Conservation (phyloP, 2,888 invertebrate species). For the Corbicula japonica region DNA sequence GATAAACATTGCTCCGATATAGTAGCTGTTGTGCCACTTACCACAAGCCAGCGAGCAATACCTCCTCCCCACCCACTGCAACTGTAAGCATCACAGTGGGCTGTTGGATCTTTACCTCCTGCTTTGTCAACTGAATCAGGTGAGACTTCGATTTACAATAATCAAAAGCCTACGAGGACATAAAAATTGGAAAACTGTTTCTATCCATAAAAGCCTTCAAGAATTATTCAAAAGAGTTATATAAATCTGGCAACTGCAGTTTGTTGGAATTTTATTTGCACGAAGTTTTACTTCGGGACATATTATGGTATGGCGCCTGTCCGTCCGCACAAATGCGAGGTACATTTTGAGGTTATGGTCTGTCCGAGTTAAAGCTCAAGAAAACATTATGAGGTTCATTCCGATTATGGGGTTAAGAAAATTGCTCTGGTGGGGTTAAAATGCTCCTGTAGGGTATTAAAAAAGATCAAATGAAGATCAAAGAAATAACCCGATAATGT, state of each 20-base stretch:
- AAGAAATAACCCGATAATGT: too few species aligned
- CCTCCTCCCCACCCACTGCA: conserved; percentile 2
- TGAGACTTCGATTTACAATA: neutral
- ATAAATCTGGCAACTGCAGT: conserved; percentile 5
- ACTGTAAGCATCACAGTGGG: conserved; percentile 9
- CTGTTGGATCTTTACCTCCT: conserved; percentile 4
- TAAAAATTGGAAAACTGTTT: conserved; percentile 6
- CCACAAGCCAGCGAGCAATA: conserved; percentile 7
- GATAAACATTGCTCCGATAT: conserved; percentile 3
- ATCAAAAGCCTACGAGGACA: conserved; percentile 9
- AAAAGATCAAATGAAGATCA: too few species aligned
- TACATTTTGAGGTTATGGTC: too few species aligned
- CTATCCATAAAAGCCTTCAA: conserved; percentile 7
- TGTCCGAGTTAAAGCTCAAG: too few species aligned
- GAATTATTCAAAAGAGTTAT: conserved; percentile 8
- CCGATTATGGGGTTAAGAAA: too few species aligned
- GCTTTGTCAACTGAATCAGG: conserved; percentile 6
- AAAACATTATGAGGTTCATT: too few species aligned
- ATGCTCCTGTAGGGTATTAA: too few species aligned
- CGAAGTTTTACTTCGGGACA: too few species aligned
- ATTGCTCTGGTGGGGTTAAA: too few species aligned
- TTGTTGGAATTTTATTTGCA: too few species aligned
- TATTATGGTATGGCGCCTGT: too few species aligned
- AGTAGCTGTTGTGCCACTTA: conserved; percentile 5
- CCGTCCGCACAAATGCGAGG: too few species aligned